A percentile compares a stretch with the other conserved stretches of the same genome.
Conservation (phyloP, 2,888 invertebrate species). For the Adela reaumurella region DNA sequence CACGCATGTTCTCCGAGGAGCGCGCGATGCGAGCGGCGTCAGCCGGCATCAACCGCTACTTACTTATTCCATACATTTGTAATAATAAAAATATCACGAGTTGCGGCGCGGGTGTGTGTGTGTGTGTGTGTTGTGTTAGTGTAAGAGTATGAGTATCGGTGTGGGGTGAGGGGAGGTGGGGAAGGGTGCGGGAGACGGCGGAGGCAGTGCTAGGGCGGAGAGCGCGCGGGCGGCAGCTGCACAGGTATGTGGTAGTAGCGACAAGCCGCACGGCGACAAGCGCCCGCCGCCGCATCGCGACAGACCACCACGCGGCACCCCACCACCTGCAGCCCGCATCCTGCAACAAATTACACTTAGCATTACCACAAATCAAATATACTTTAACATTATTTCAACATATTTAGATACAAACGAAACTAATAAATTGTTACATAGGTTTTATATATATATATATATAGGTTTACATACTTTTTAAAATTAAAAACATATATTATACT, state of each 20-base stretch:
- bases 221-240: conserved; percentile 76
- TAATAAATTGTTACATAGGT: too few species aligned
- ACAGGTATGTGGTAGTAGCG: conserved; percentile 97
- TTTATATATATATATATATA: too few species aligned
- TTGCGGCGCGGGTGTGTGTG: conserved; percentile 21
- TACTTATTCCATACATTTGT: conserved; percentile 24
- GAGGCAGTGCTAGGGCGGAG: conserved; percentile 38
- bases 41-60: conserved; percentile 21
- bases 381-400: too few species aligned
- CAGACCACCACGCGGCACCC: conserved; percentile 95
- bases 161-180: conserved; percentile 10
- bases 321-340: conserved; percentile 91
- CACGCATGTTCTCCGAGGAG: neutral
- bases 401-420: too few species aligned
- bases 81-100: conserved; percentile 32
- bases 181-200: conserved; percentile 13
- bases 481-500: too few species aligned
- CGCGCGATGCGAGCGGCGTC: conserved; percentile 10
- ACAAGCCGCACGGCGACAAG: conserved; percentile 90
- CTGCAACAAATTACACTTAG: conserved; percentile 49
- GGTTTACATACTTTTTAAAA: too few species aligned
- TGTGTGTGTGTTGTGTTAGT: conserved; percentile 6
- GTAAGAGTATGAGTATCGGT: conserved; percentile 2
- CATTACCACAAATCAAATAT: too few species aligned
- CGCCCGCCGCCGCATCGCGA: conserved; percentile 92